These are phyloP conservation scores for Amphiprion clarkii DNA, from an alignment of 2,797 vertebrate species.

Conservation along the genomic window DNA sequence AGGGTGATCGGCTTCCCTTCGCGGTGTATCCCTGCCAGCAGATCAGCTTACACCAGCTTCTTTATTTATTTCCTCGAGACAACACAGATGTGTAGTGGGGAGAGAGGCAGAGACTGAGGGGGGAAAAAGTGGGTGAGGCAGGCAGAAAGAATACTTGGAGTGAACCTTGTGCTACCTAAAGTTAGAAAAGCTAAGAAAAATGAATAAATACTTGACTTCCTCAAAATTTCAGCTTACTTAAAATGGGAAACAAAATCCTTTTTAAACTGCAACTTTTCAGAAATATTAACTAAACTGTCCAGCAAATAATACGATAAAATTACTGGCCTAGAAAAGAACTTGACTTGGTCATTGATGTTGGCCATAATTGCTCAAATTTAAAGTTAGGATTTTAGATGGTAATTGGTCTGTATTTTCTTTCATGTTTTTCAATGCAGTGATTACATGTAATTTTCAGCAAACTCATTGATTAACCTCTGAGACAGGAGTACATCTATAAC, in stretches of 20 bases:
- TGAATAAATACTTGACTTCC: neutral
- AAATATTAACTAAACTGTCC: neutral
- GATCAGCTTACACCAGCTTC: conserved; percentile 56
- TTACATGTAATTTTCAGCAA: neutral
- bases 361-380: neutral
- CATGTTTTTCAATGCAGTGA: neutral
- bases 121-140: neutral
- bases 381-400: no score
- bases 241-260: neutral
- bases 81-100: conserved; percentile 41
- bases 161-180: conserved; percentile 5
- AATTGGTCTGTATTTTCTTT: neutral
- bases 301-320: conserved; percentile 17
- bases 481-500: neutral
- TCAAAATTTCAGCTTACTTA: neutral
- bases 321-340: conserved; percentile 15
- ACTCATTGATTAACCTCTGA: neutral
- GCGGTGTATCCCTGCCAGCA: conserved; percentile 46
- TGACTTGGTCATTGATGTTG: neutral
- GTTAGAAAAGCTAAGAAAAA: neutral
- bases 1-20: conserved; percentile 51
- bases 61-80: conserved; percentile 27
- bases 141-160: conserved; percentile 31
- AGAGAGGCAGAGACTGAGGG: conserved; percentile 2
- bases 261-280: neutral